phyloP scores from a whole-genome alignment of 2,888 invertebrate species.

The Dromius quadrimaculatus region DNA sequence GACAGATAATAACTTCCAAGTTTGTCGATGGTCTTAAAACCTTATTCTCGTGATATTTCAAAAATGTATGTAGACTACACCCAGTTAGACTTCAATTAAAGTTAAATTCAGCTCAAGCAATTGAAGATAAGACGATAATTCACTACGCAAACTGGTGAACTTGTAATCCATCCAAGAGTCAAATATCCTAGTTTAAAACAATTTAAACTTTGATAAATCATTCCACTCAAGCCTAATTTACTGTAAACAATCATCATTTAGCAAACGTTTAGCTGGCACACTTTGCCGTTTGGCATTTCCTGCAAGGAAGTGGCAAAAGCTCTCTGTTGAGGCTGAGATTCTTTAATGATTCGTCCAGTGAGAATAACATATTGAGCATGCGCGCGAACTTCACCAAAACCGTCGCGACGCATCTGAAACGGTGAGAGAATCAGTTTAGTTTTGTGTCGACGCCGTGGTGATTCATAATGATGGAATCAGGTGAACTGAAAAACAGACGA shows the following conservation, averaged over 20 bases:
- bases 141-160: background rate
- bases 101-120: constrained; percentile 30
- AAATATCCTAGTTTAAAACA: constrained; percentile 45
- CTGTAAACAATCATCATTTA: constrained; percentile 47
- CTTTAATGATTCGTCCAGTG: constrained; percentile 39
- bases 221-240: constrained; percentile 40
- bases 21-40: too few species aligned
- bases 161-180: constrained; percentile 26
- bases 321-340: constrained; percentile 23
- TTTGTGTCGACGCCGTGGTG: constrained; percentile 4
- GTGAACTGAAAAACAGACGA: too few species aligned
- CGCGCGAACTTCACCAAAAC: background rate
- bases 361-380: background rate
- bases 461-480: background rate
- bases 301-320: constrained; percentile 40
- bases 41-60: too few species aligned
- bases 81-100: constrained; percentile 16
- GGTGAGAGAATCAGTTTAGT: constrained; percentile 20
- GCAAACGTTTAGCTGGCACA: constrained; percentile 39
- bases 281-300: constrained; percentile 35
- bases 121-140: constrained; percentile 31
- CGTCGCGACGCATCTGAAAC: background rate
- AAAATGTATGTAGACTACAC: constrained; percentile 26
- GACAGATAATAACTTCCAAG: too few species aligned
- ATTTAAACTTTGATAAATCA: constrained; percentile 44